phyloP scores from a whole-genome alignment of 2,797 vertebrate genomes.

The Scolopax bukidnonensis region DNA sequence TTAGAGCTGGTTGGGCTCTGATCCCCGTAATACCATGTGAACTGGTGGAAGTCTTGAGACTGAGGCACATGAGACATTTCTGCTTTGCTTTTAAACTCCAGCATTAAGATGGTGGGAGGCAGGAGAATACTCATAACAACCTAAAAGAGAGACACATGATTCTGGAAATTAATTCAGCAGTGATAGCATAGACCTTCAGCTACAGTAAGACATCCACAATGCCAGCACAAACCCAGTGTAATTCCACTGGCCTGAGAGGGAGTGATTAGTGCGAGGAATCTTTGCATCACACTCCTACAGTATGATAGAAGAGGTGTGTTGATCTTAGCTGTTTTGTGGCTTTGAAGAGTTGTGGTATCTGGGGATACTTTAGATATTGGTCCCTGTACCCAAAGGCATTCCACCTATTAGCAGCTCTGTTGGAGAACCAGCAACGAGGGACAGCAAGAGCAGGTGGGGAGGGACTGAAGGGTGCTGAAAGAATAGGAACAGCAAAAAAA shows the following conservation, averaged over 20 bases:
- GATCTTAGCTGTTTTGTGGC: not conserved
- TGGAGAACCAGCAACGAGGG: not conserved
- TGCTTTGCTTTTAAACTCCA: conserved; percentile 97
- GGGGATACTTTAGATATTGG: not conserved
- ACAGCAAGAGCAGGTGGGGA: not conserved
- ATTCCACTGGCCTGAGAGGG: not conserved
- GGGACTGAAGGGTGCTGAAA: not conserved
- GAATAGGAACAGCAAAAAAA: not conserved
- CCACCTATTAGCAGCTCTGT: not conserved
- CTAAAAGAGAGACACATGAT: conserved; percentile 72
- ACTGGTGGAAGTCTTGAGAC: conserved; percentile 87
- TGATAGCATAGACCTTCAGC: not conserved
- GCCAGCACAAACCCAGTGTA: not conserved
- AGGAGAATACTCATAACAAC: conserved; percentile 93
- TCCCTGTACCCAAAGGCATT: not conserved
- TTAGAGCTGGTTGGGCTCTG: conserved; percentile 32
- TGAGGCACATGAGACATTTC: conserved; percentile 99
- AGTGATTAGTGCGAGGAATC: not conserved
- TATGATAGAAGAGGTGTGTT: not conserved
- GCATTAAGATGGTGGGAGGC: conserved; percentile 88
- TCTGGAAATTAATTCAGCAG: not conserved
- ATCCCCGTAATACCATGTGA: conserved; percentile 77
- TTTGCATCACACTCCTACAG: not conserved
- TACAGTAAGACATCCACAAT: not conserved
- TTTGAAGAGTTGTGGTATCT: not conserved